Conservation (phyloP, 2,888 invertebrate species). For the Brachylomia viminalis region DNA sequence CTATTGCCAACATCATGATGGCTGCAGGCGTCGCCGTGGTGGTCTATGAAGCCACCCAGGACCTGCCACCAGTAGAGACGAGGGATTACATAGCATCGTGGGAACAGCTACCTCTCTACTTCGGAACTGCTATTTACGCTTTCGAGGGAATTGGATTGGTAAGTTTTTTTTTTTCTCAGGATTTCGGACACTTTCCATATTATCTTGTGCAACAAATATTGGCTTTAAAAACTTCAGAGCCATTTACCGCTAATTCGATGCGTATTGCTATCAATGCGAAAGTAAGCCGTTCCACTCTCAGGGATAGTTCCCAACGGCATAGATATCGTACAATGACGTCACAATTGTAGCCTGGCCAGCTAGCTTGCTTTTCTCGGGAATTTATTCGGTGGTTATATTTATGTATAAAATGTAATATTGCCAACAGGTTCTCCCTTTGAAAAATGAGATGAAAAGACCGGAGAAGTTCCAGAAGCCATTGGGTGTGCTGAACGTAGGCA, state of each 20-base stretch:
- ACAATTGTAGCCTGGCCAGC: not conserved
- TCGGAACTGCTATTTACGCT: conserved; percentile 98
- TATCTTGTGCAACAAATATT: not conserved
- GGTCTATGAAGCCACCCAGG: conserved; percentile 93
- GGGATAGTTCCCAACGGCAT: not conserved
- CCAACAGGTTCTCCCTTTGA: conserved; percentile 96
- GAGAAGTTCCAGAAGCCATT: conserved; percentile 94
- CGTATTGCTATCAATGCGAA: not conserved
- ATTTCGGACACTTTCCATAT: not conserved
- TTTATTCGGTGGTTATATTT: not conserved
- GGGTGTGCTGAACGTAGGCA: conserved; percentile 97
- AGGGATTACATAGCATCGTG: conserved; percentile 92
- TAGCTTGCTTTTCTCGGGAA: not conserved
- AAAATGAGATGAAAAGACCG: conserved; percentile 97
- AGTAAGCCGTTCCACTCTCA: not conserved
- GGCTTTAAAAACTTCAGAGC: not conserved
- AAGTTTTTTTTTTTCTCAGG: conserved; percentile 74
- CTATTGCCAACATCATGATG: conserved; percentile 96
- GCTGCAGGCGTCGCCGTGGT: conserved; percentile 94
- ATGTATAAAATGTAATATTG: not conserved
- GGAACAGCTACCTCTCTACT: conserved; percentile 95
- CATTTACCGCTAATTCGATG: not conserved
- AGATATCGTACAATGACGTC: not conserved
- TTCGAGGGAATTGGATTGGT: conserved; percentile 99
- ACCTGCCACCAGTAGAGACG: conserved; percentile 92